phyloP scores from a whole-genome alignment of 2,797 vertebrate species.

The Sardinella longiceps region DNA sequence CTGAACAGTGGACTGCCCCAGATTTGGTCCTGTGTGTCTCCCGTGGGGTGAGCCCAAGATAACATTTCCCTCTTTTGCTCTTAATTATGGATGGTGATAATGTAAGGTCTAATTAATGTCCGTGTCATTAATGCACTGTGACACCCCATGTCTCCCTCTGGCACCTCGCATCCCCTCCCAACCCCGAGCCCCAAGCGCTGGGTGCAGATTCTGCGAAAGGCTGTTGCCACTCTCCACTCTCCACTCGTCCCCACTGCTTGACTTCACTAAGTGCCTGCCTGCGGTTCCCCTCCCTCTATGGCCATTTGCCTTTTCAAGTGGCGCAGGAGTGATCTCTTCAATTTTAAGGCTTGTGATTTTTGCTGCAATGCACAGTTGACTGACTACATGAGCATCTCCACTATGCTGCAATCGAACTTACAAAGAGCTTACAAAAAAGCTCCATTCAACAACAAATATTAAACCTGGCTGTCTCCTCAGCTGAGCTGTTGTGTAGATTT shows the following conservation, averaged over 20 bases:
- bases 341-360: not conserved
- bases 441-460: not conserved
- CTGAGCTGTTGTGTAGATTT: not conserved
- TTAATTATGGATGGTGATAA: slow-evolving; percentile 68
- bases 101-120: slow-evolving; percentile 76
- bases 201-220: not conserved
- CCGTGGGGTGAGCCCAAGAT: slow-evolving; percentile 55
- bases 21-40: slow-evolving; percentile 47
- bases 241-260: not conserved
- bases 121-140: slow-evolving; percentile 70
- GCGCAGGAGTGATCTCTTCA: not conserved
- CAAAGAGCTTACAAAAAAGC: not conserved
- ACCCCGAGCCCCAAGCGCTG: not conserved
- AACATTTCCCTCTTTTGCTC: slow-evolving; percentile 61
- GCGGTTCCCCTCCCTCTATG: not conserved
- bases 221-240: not conserved
- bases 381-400: not conserved
- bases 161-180: slow-evolving; percentile 34
- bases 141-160: slow-evolving; percentile 59
- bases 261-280: not conserved
- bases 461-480: not conserved
- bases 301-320: not conserved
- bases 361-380: not conserved
- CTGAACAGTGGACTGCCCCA: slow-evolving; percentile 61
- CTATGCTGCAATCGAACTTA: too few relatives aligned